Base-by-base conservation (phyloP, 2,888 invertebrate genomes). In the Leptinotarsa peninsularis region DNA sequence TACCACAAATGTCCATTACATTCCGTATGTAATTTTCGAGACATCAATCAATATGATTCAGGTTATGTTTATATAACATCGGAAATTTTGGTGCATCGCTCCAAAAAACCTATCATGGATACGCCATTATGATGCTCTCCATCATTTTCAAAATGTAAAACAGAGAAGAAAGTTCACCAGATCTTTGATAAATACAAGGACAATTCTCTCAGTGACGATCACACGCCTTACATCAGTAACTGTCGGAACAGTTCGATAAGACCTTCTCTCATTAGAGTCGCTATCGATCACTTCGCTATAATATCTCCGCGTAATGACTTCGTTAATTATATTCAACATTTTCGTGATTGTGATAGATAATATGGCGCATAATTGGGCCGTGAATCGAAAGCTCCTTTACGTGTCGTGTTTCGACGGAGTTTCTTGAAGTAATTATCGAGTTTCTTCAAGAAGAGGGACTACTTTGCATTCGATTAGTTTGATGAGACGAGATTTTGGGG, bases 311-410 rank as follows among this genome's bases (percentile, higher is more conserved):
- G 54, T 54, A 54, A 58, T 58, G 58, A 58, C 58, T 58, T 58
- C 21, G 58, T 58, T 58, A 58, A 58, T 58, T 58, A 58, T 58
- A 58, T 58, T 21, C 58, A 58, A 14, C 58, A 58, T 58, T 58
- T 58, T 58, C 58, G 58, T 58, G 58, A 58, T 58, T 58, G 58
- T 58, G 58, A 58, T 58, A 58, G 58, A 58, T 58, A 58, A 58
- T 58, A 58, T 58, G 58, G 58, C 58, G 58, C 58, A 58, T 58
- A 58, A 58, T 58, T 58, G 58, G 58, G 21, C 58, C 21, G 7
- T 10, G 21, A 58, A 18, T 58, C 58, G 58, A 21, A 58, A 58
- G 58, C 58, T 13, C 58, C 21, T 58, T 58, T 58, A 14, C 23
- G 18, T 58, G 18, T 58, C 58, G 21, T 58, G 58, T 58, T 58